phyloP scores from a whole-genome alignment of 2,113 vertebrate genomes.

The Pipra filicauda region DNA sequence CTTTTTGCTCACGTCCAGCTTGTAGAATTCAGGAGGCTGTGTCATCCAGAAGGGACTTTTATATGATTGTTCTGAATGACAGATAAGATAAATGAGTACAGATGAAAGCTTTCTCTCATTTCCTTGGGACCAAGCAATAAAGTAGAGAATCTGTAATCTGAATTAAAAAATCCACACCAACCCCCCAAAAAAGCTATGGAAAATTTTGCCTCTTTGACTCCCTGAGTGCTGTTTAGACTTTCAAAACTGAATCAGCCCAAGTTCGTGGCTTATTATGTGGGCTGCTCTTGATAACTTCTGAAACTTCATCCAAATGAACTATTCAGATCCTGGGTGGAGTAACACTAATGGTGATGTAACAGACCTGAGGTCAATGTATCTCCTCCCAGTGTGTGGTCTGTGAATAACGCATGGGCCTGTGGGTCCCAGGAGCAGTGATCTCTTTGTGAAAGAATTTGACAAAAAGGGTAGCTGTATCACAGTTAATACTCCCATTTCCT shows the following conservation, averaged over 20 bases:
- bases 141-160: background rate
- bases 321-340: constrained; percentile 58
- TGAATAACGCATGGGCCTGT: constrained; percentile 44
- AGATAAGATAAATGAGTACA: background rate
- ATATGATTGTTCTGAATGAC: background rate
- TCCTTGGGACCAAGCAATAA: background rate
- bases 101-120: background rate
- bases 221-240: background rate
- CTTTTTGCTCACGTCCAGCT: background rate
- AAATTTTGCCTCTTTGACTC: background rate
- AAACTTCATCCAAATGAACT: constrained; percentile 45
- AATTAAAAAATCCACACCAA: background rate
- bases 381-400: constrained; percentile 68
- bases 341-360: constrained; percentile 46
- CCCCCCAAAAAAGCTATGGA: background rate
- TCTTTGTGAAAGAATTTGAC: constrained; percentile 57
- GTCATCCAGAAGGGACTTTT: background rate
- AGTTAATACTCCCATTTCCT: constrained; percentile 44
- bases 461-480: constrained; percentile 28
- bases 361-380: constrained; percentile 61
- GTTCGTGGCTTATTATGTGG: background rate
- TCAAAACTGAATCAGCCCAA: background rate
- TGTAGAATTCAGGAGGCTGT: background rate
- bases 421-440: constrained; percentile 51
- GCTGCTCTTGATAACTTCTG: constrained; percentile 47